These are phyloP conservation scores for Umimayanthus chanpuru DNA, from an alignment of 92 coral and sea anemone genomes.

Conservation along the genomic window DNA sequence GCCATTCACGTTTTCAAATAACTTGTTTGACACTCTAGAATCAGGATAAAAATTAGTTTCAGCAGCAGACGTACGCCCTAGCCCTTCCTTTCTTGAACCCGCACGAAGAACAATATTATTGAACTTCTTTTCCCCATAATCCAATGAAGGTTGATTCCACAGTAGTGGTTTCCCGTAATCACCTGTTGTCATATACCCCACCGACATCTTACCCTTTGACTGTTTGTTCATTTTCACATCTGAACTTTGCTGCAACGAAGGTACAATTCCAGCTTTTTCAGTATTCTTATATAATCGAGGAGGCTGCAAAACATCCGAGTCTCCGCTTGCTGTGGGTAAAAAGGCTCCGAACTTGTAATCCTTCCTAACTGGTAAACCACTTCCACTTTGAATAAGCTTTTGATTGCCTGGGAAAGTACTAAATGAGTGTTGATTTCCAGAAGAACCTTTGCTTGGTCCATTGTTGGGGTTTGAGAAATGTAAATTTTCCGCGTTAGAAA, in stretches of 20 bases:
- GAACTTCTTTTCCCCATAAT: conserved; percentile 4
- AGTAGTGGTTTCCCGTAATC: background rate
- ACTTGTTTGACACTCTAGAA: background rate
- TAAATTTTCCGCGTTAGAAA: background rate
- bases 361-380: background rate
- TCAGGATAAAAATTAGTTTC: background rate
- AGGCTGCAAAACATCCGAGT: background rate
- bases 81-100: background rate
- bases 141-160: background rate
- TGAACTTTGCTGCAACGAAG: background rate
- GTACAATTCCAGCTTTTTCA: conserved; percentile 6
- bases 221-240: background rate
- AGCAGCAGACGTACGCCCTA: background rate
- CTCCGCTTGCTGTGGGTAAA: conserved; percentile 8
- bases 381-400: background rate
- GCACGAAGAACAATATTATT: background rate
- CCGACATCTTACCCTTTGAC: background rate
- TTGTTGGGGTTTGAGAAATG: background rate
- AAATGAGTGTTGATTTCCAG: background rate
- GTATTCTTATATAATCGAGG: background rate
- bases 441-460: background rate
- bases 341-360: background rate
- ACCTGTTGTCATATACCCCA: conserved; percentile 3
- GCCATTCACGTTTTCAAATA: conserved; percentile 13
- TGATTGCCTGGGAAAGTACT: background rate